These are phyloP conservation scores for Conus canariensis DNA, from an alignment of 2,888 invertebrate species.

Conservation along the genomic window DNA sequence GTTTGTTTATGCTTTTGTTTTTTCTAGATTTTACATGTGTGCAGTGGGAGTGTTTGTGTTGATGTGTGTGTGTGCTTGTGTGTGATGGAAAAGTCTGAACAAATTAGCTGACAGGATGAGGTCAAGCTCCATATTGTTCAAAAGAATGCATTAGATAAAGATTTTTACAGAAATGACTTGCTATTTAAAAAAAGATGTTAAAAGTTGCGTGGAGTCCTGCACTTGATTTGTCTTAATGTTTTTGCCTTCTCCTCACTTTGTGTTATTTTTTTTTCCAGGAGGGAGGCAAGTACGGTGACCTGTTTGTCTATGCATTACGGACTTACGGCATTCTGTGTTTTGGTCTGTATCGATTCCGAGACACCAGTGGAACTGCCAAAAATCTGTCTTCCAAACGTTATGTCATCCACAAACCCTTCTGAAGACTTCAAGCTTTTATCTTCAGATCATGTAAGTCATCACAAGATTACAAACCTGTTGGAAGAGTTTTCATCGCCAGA, in stretches of 20 bases:
- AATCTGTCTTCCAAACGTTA: constrained; percentile 91
- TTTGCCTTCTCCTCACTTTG: neutral
- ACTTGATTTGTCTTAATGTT: neutral
- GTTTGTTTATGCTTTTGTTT: neutral
- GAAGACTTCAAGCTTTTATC: constrained; percentile 98
- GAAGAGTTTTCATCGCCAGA: too few species aligned
- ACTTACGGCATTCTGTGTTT: constrained; percentile 99
- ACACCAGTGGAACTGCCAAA: constrained; percentile 67
- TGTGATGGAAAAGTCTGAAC: too few species aligned
- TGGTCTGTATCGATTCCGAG: constrained; percentile 92
- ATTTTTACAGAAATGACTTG: too few species aligned
- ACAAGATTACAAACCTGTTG: neutral
- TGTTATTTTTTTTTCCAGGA: constrained; percentile 81
- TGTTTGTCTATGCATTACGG: constrained; percentile 97
- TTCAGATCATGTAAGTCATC: constrained; percentile 92
- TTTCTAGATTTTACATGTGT: neutral
- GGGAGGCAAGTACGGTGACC: constrained; percentile 97
- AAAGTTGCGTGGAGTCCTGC: too few species aligned
- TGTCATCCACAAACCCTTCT: constrained; percentile 99
- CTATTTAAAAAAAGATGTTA: too few species aligned
- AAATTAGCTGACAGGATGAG: too few species aligned
- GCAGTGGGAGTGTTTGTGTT: neutral
- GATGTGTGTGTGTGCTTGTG: neutral
- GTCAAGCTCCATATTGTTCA: too few species aligned
- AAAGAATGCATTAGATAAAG: too few species aligned